A percentile compares a stretch with the other conserved stretches of the same genome.
Evolutionary conservation across 2,113 vertebrate genomes (phyloP).

Genomic region (Catagonus wagneri): DNA sequence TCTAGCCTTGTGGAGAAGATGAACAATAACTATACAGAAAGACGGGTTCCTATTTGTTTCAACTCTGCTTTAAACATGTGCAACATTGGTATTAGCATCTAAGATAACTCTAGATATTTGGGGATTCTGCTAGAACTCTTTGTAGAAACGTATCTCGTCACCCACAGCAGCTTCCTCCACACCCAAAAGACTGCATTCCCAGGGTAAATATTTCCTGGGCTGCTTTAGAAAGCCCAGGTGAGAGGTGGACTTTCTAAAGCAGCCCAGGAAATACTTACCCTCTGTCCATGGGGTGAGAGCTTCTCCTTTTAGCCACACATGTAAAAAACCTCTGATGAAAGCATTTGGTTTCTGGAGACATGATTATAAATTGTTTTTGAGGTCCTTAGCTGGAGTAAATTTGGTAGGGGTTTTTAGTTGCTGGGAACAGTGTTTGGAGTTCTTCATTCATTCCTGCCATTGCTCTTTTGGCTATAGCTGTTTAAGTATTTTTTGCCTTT

Average conservation of each 20-base stretch:
- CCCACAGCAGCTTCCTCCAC: constrained; percentile 6
- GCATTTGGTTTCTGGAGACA: background rate
- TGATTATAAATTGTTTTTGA: background rate
- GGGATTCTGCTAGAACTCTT: constrained; percentile 54
- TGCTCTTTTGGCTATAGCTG: background rate
- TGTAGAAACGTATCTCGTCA: constrained; percentile 43
- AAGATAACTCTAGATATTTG: background rate
- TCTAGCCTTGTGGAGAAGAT: background rate
- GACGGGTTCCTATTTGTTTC: background rate
- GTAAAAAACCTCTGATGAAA: background rate
- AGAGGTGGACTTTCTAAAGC: background rate
- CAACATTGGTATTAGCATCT: background rate
- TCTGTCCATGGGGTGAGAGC: background rate
- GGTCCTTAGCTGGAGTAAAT: background rate
- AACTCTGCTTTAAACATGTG: background rate
- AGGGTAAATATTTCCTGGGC: background rate
- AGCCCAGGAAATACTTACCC: too few relatives aligned
- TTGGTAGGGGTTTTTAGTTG: background rate
- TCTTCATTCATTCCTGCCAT: background rate
- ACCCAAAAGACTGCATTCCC: constrained; percentile 7
- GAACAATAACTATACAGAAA: background rate
- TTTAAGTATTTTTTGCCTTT: background rate
- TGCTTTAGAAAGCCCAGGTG: background rate
- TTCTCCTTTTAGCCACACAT: background rate
- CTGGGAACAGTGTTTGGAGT: background rate